Evolutionary conservation across 2,113 vertebrate species (phyloP).

Genomic region (Gorsachius goisagi): DNA sequence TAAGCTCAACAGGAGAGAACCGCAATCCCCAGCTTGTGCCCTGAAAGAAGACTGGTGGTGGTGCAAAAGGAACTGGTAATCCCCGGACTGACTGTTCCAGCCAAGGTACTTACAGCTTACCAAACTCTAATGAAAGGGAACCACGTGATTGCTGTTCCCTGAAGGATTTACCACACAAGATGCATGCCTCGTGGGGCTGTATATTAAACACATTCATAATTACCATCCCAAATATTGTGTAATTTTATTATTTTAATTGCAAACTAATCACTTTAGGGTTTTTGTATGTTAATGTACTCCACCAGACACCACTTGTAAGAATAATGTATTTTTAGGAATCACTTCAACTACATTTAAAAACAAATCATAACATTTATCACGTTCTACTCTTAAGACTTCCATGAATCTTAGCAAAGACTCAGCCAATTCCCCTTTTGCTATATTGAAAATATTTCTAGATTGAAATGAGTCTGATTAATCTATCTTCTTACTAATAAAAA

Average conservation of each 20-base stretch:
- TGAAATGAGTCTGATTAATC: no score
- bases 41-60: not conserved
- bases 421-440: not conserved
- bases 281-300: not conserved
- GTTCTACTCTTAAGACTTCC: not conserved
- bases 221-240: not conserved
- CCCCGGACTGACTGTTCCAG: not conserved
- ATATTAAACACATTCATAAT: not conserved
- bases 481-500: not conserved
- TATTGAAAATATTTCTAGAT: not conserved
- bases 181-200: not conserved
- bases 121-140: not conserved
- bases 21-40: not conserved
- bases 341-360: not conserved
- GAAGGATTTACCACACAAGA: not conserved
- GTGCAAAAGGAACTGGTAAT: not conserved
- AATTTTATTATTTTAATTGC: slow-evolving; percentile 15
- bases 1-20: not conserved
- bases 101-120: not conserved
- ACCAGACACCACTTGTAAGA: not conserved
- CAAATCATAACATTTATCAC: not conserved
- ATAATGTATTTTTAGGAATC: not conserved
- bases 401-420: not conserved
- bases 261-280: not conserved
- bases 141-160: not conserved